These are phyloP conservation scores for Anoplolepis gracilipes DNA, from an alignment of 1,140 invertebrate species.

Conservation along the genomic window DNA sequence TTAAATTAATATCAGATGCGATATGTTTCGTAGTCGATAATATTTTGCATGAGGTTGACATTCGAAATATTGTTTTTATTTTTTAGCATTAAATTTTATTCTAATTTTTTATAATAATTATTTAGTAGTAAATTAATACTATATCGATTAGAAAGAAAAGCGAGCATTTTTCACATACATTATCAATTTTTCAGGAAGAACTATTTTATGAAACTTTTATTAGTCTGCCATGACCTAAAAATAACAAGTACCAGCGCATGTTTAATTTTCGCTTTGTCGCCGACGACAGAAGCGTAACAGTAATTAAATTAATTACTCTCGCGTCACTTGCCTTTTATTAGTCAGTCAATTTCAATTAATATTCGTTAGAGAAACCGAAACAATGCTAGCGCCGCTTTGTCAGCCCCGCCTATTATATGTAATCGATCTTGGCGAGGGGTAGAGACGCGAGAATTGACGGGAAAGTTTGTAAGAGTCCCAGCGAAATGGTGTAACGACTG, in stretches of 20 bases:
- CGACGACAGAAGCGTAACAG: constrained; percentile 45
- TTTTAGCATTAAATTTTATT: neutral
- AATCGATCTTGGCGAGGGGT: constrained; percentile 32
- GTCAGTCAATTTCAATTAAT: constrained; percentile 65
- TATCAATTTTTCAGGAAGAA: neutral
- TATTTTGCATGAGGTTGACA: neutral
- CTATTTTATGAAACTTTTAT: constrained; percentile 24
- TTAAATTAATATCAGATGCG: neutral
- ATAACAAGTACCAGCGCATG: constrained; percentile 42
- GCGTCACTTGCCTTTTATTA: constrained; percentile 55
- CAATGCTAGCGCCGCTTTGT: constrained; percentile 18
- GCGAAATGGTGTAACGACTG: constrained; percentile 20
- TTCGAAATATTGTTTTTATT: neutral
- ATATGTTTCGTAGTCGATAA: neutral
- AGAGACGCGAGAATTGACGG: neutral
- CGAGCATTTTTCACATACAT: neutral
- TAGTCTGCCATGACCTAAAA: constrained; percentile 27
- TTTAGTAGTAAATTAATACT: neutral
- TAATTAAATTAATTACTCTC: constrained; percentile 66
- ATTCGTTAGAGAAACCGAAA: constrained; percentile 46
- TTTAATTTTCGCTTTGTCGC: constrained; percentile 34
- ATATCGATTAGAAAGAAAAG: neutral
- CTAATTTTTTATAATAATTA: neutral
- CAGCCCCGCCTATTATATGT: constrained; percentile 4
- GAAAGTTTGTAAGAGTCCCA: neutral